Base-by-base conservation (phyloP, 2,888 invertebrate genomes). In the Nebria brevicollis region DNA sequence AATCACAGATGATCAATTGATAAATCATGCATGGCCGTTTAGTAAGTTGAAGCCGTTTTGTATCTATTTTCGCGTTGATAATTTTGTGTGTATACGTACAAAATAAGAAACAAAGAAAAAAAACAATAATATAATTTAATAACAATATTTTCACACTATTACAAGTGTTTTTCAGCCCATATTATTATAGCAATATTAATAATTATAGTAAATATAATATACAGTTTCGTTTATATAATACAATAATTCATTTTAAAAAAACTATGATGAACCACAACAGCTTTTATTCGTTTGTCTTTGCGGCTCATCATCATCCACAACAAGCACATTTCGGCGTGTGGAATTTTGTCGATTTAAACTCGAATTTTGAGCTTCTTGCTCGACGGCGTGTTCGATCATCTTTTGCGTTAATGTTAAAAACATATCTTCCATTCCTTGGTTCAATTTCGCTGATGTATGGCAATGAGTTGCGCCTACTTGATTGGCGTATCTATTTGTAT, bases 391-490 rank as follows among this genome's bases (percentile, higher is more conserved):
- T 78, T 88, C 87, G 79, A 96, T 92, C 94, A 97, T 95, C 85
- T 94, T 92, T 86, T 93, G 92, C 65, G 96, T 95, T 82, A 98
- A 89, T 84, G 95, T 94, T 74, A 97, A 89, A 88, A 98, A 98
- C 87, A 98, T 91, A 83, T 98, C 97, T 87, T 97, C 96, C 5
- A 98, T 95, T 43, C 97, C 97, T 88, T 94, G 93, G 88, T 97
- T 97, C 82, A 94, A 89, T 90, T 98, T 98, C 0, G 98, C 98
- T 43, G 98, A 98, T 54, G 98, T 97, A 87, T 96, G 95, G 89
- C 94, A 96, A 89, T 98, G 98, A 86, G 94, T 93, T 0, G 98
- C 98, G 78, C 97, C 97, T 6, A 98, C 98, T 88, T 95, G 95
- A 84, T 92, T 92, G 2, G 98, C 95, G 90, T 98, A 98, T 82